Conservation (phyloP, 1,140 invertebrate genomes). For the Eumaeus atala region DNA sequence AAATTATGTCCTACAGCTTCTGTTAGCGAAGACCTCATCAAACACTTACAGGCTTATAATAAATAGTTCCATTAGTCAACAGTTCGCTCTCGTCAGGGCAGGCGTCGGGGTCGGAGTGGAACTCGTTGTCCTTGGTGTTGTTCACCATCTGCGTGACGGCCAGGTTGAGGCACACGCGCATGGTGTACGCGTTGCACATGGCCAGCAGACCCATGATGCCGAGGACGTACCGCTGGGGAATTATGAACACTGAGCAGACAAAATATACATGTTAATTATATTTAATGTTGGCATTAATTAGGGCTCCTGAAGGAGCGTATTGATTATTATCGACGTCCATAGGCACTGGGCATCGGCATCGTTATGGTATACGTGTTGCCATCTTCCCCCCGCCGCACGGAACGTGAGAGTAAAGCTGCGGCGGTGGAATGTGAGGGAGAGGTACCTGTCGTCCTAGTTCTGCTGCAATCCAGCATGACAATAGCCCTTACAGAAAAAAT, state of each 20-base stretch:
- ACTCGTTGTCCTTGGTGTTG: slow-evolving; percentile 42
- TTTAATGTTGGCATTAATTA: neutral
- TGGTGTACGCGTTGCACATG: slow-evolving; percentile 79
- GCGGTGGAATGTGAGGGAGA: no score
- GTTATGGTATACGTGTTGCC: no score
- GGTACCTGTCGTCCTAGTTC: no score
- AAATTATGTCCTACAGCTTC: no score
- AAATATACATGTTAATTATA: slow-evolving; percentile 19
- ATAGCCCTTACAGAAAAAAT: no score
- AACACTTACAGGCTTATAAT: slow-evolving; percentile 48
- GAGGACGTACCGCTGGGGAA: slow-evolving; percentile 73
- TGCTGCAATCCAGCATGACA: no score
- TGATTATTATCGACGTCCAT: no score
- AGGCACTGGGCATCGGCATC: no score
- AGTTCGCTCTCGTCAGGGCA: slow-evolving; percentile 56
- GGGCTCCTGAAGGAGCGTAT: neutral
- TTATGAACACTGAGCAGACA: slow-evolving; percentile 64
- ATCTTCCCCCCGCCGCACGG: no score
- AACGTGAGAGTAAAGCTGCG: no score
- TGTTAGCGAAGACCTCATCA: slow-evolving; percentile 2
- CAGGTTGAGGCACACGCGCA: slow-evolving; percentile 82
- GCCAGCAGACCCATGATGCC: slow-evolving; percentile 79
- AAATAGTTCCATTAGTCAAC: slow-evolving; percentile 47
- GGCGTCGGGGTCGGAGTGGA: slow-evolving; percentile 48
- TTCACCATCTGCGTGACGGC: slow-evolving; percentile 84